These are phyloP conservation scores for Trichogramma evanescens DNA, from an alignment of 2,888 invertebrate genomes.

Conservation along the genomic window DNA sequence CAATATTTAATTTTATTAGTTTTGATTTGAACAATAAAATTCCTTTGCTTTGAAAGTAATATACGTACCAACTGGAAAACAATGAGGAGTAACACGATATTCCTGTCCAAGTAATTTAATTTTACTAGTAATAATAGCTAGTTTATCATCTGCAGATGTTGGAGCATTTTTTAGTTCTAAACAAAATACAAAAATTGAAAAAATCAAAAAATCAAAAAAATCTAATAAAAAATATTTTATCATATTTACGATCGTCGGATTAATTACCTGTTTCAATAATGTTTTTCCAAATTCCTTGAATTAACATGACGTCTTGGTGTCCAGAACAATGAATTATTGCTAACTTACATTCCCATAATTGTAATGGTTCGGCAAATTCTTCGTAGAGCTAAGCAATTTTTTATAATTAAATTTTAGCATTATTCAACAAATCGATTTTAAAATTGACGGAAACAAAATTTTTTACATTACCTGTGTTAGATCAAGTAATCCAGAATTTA, in stretches of 20 bases:
- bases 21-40: not conserved
- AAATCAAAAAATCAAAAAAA: not conserved
- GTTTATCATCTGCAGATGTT: constrained; percentile 53
- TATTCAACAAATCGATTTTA: not conserved
- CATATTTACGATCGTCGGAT: not conserved
- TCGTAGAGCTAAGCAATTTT: constrained; percentile 50
- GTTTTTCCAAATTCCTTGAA: constrained; percentile 87
- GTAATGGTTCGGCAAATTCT: constrained; percentile 84
- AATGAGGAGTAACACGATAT: constrained; percentile 75
- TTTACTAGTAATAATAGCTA: constrained; percentile 67
- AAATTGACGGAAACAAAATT: not conserved
- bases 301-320: constrained; percentile 77
- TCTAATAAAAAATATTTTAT: constrained; percentile 2
- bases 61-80: constrained; percentile 74
- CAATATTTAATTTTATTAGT: constrained; percentile 27
- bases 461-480: constrained; percentile 64
- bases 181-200: constrained; percentile 19
- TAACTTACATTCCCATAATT: constrained; percentile 87
- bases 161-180: constrained; percentile 53
- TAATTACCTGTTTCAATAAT: constrained; percentile 56
- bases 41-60: not conserved
- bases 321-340: constrained; percentile 93
- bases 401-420: not conserved
- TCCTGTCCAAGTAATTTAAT: constrained; percentile 69
- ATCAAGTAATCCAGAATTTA: constrained; percentile 78